Evolutionary conservation across 2,113 vertebrate genomes (phyloP).

Genomic region (Meleagris gallopavo): DNA sequence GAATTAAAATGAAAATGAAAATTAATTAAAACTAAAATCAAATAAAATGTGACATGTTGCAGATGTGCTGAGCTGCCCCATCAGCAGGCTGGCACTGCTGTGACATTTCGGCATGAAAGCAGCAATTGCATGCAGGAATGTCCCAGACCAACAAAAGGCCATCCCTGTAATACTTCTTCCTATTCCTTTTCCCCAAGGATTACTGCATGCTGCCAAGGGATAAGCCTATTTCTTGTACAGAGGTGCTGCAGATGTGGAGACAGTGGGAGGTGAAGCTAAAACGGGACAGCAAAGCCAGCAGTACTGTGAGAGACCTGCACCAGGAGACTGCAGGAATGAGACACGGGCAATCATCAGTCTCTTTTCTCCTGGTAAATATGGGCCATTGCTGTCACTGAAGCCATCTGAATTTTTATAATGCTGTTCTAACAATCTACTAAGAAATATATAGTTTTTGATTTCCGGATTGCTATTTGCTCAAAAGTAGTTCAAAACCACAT

Average conservation of each 20-base stretch:
- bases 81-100: neutral
- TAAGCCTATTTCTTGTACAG: neutral
- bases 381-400: neutral
- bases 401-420: neutral
- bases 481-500: neutral
- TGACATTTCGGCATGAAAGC: neutral
- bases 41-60: neutral
- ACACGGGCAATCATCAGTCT: neutral
- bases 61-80: neutral
- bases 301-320: neutral
- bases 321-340: neutral
- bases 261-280: neutral
- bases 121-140: neutral
- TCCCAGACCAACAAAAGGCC: accelerated
- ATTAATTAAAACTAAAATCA: neutral
- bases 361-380: neutral
- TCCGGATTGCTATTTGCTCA: neutral
- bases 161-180: neutral
- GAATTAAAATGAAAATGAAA: neutral
- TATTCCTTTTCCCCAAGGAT: neutral
- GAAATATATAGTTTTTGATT: neutral
- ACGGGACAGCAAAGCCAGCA: neutral
- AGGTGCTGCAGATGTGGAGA: neutral
- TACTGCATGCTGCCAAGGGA: neutral
- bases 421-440: neutral